Base-by-base conservation (phyloP, 2,113 vertebrate species). In the Fulmarus glacialis region DNA sequence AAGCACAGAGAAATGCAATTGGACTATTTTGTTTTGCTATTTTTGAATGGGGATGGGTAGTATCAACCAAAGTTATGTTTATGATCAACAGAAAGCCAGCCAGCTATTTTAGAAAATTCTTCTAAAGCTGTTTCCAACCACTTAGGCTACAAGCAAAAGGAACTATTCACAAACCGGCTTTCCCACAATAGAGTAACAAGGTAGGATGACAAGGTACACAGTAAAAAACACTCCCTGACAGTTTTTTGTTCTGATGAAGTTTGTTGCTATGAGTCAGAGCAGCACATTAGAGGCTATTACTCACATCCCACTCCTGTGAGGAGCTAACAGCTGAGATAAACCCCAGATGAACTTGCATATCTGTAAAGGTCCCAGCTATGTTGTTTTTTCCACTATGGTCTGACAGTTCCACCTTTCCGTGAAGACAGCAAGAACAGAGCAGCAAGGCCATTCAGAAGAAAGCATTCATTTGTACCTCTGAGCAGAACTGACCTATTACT, bases 231-330 rank as follows among this genome's bases (percentile, higher is more conserved):
- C 48, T 45, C 29, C 23, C 64, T 50, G 36, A 45, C 29, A 90
- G 18, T 80, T 62, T 68, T 87, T 34, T 79, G 10, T 45, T 86
- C 84, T 79, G 67, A 86, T 2, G 5, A 88, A 59, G 34, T 45
- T 93, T 79, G n/a, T 79, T 82, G 66, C 50, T 58, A 84, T 93
- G 92, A 93, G 50, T 95, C 82, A 95, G 74, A 89, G 64, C 27
- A 66, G n/a, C 45, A 27, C 19, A 88, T 58, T 12, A 72, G 42
- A 85, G 85, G 42, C 82, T 66, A n/a, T 77, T 96, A 89, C 59
- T 95, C 91, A 90, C 40, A 77, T 62, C 71, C 53, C 20, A 66
- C 85, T 90, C 45, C 42, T 53, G 24, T 11, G 48, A 88, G 58
- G n/a, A 94, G 36, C 4, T 1, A 94, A 63, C 34, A 48, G 36